Evolutionary conservation across 2,888 invertebrate species (phyloP).

Genomic region (Orthosia cruda): DNA sequence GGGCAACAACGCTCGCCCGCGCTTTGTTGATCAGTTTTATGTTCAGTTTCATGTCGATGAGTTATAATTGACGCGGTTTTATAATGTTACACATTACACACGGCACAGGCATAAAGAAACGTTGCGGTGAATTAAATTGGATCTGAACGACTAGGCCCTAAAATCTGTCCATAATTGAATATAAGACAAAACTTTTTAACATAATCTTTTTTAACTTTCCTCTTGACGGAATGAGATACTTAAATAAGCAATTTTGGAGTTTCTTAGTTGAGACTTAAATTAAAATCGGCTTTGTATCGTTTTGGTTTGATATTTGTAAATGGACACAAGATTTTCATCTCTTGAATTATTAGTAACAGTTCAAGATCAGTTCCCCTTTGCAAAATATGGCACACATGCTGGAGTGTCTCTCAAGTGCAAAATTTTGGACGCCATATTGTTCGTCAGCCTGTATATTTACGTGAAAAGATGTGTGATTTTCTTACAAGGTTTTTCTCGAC

Average conservation of each 20-base stretch:
- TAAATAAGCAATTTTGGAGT: slow-evolving; percentile 14
- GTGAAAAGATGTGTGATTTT: slow-evolving; percentile 1
- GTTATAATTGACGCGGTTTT: slow-evolving; percentile 63
- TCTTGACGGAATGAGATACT: slow-evolving; percentile 16
- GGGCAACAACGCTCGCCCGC: slow-evolving; percentile 29
- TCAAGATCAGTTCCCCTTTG: neutral
- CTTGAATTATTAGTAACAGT: neutral
- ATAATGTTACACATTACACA: slow-evolving; percentile 48
- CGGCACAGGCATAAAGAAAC: slow-evolving; percentile 25
- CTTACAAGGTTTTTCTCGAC: slow-evolving; percentile 27
- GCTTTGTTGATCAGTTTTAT: slow-evolving; percentile 58
- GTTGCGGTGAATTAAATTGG: slow-evolving; percentile 51
- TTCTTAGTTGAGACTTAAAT: slow-evolving; percentile 11
- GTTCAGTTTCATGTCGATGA: slow-evolving; percentile 58
- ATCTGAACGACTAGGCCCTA: slow-evolving; percentile 22
- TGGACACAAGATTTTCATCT: neutral
- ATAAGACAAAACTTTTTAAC: slow-evolving; percentile 43
- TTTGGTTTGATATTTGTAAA: slow-evolving; percentile 14
- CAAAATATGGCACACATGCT: too few species aligned
- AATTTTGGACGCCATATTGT: neutral
- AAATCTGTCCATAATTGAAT: slow-evolving; percentile 54
- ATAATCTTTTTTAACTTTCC: slow-evolving; percentile 38
- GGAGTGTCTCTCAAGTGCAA: too few species aligned
- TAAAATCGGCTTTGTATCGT: slow-evolving; percentile 14
- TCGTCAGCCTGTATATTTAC: neutral